phyloP scores from a whole-genome alignment of 2,888 invertebrate species.

The Leptogaster cylindrica region DNA sequence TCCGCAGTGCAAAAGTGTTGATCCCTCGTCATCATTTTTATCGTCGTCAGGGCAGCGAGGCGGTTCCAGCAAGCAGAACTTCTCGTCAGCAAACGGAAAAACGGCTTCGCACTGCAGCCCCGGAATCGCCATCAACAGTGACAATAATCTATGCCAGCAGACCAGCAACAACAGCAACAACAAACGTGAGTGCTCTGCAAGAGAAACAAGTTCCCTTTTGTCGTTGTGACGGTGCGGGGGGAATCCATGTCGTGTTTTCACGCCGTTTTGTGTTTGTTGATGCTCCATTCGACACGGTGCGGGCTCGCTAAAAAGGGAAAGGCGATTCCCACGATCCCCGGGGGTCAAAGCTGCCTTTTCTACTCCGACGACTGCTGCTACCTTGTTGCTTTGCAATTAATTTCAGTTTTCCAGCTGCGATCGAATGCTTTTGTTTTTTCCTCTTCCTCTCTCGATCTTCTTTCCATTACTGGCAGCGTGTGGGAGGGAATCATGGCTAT shows the following conservation, averaged over 20 bases:
- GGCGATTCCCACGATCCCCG: slow-evolving; percentile 21
- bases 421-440: too few relatives aligned
- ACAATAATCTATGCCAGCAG: neutral
- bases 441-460: too few relatives aligned
- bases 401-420: too few relatives aligned
- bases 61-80: neutral
- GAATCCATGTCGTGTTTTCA: neutral
- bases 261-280: neutral
- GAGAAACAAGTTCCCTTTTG: neutral
- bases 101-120: neutral
- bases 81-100: slow-evolving; percentile 7
- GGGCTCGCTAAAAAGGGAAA: slow-evolving; percentile 18
- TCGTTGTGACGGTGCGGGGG: neutral
- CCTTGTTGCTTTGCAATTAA: too few relatives aligned
- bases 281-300: neutral
- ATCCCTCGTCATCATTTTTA: too few relatives aligned
- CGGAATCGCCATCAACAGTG: neutral
- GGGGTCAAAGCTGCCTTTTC: slow-evolving; percentile 13
- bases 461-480: too few relatives aligned
- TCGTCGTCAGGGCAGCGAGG: slow-evolving; percentile 2
- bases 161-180: neutral
- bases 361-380: neutral
- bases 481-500: too few relatives aligned
- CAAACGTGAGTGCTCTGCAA: slow-evolving; percentile 17
- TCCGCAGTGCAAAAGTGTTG: slow-evolving; percentile 7